Base-by-base conservation (phyloP, 64 coral and sea anemone genomes). In the Dendronephthya gigantea region DNA sequence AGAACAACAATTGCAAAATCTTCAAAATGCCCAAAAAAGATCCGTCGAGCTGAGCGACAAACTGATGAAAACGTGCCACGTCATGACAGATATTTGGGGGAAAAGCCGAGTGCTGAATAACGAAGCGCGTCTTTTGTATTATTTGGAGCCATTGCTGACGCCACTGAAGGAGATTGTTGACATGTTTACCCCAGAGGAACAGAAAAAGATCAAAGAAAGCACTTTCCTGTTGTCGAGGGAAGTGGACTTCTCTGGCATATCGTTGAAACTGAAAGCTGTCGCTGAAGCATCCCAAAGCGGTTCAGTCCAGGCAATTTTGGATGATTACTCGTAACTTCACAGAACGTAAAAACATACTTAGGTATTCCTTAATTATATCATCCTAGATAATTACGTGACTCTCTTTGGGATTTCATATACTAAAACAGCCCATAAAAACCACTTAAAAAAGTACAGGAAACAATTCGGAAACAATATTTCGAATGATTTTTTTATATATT, bases 31-130 rank as follows among this genome's bases (percentile, higher is more conserved):
- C 30, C 41, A 55, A 50, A 48, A 85, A 49, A 85, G 23, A 31
- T 47, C 22, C 19, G 49, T 84, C 14, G 29, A 5, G n/a, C 15
- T 85, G 28, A 22, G 35, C n/a, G 83, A 85, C 15, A 55, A 85
- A 55, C 23, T 85, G 27, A 49, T 22, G 35, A 8, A 28, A 85
- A 85, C 49, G 4, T 62, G 50, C 51, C 47, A 58, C 40, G 9
- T 85, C 15, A 29, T 85, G 49, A 36, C 84, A 55, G 62, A 29
- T 1, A 85, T 85, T 55, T 85, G 11, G 48, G 49, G 84, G 23
- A 85, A 56, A 85, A 85, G 49, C 23, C 15, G 40, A 5, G 84
- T 85, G 19, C 39, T 85, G 30, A 85, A 85, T 7, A 55, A 4
- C 5, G 84, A 85, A 65, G 15, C 84, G 19, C 0, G 1, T 8